Base-by-base conservation (phyloP, 2,113 vertebrate genomes). In the Antechinus flavipes region DNA sequence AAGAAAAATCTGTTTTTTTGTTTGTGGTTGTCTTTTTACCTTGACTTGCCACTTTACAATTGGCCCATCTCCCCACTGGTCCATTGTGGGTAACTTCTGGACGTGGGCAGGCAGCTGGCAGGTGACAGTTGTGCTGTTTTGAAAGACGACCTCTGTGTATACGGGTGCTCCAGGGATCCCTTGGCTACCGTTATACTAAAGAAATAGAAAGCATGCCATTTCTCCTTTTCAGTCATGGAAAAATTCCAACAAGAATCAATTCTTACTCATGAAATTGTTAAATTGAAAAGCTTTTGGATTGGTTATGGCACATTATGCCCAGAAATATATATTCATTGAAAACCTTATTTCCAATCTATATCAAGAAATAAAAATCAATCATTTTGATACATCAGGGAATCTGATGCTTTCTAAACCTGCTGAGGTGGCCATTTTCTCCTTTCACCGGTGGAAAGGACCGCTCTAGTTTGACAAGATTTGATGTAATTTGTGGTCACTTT, bases 11-110 rank as follows among this genome's bases (percentile, higher is more conserved):
- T 49, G 49, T 49, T 49, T 49, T 49, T 49, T 49, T 49, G 3
- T 49, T 42, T 19, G 35, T n/a, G 14, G 35, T 76, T n/a, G 5
- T 16, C 61, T n/a, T 90, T 93, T 95, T 96, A 99, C 99, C 99
- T 99, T 99, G 97, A 99, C 98, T 98, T 99, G 99, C 99, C 99
- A 99, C 90, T 98, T 99, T 53, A 98, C 97, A 95, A 99, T 96
- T 0, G 99, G 98, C 93, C 98, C 98, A 93, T 99, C 98, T 58
- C 98, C 96, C 52, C 94, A 91, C 0, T 96, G 42, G 89, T 98
- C 97, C 93, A 97, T 89, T 54, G 97, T 92, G 94, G 98, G 97
- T 96, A 98, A 93, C 54, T 96, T 92, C 27, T 97, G 97, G 26
- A 55, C 92, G 93, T 98, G 98, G 95, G 94, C 91, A 16, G 99